Percentiles rank a stretch among this genome's conserved stretches.
Conservation (phyloP, 2,888 invertebrate genomes). For the Tetragnatha montana region DNA sequence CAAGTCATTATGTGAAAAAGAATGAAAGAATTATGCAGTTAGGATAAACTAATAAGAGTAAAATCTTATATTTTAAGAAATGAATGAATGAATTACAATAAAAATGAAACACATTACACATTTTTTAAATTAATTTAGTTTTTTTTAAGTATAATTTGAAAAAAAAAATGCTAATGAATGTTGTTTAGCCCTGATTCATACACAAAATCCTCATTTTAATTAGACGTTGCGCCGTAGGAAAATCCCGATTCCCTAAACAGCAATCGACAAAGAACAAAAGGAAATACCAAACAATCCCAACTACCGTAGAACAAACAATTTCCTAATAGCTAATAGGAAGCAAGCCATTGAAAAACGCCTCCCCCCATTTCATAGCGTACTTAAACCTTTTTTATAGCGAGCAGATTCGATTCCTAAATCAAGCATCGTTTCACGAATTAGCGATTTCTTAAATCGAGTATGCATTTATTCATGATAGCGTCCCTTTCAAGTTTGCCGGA, state of each 20-base stretch:
- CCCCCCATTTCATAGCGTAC: background rate
- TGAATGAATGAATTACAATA: background rate
- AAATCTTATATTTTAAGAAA: background rate
- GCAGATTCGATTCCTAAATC: too few relatives aligned
- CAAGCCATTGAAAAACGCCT: conserved; percentile 1
- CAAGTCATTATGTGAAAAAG: background rate
- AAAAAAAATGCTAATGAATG: too few relatives aligned
- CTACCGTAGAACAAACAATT: too few relatives aligned
- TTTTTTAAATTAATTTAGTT: background rate
- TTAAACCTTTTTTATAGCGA: background rate
- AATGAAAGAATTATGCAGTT: background rate
- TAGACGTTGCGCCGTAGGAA: too few relatives aligned
- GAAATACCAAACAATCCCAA: too few relatives aligned
- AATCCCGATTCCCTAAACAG: too few relatives aligned
- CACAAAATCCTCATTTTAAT: too few relatives aligned
- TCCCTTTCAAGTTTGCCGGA: background rate
- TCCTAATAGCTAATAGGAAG: too few relatives aligned
- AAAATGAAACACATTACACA: background rate
- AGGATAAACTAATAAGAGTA: background rate
- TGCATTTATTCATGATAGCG: background rate
- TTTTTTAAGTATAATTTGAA: too few relatives aligned
- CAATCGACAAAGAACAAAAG: too few relatives aligned
- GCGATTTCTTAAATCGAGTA: background rate
- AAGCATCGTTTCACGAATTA: background rate
- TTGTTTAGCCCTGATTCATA: too few relatives aligned